Evolutionary conservation across 2,888 invertebrate genomes (phyloP).

Genomic region (Trachelus iudaicus): DNA sequence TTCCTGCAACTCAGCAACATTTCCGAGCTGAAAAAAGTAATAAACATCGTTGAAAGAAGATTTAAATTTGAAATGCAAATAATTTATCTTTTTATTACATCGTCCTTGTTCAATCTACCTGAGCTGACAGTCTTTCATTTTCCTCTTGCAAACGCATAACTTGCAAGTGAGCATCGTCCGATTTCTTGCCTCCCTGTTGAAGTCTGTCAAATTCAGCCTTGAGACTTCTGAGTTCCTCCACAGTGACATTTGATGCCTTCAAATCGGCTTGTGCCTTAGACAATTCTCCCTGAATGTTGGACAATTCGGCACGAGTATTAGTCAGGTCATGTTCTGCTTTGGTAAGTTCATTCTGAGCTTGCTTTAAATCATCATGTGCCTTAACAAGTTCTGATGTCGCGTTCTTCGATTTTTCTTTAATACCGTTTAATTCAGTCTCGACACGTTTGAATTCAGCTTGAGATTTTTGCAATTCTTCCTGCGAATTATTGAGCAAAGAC

Average conservation of each 20-base stretch:
- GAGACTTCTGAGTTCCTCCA: conserved; percentile 31
- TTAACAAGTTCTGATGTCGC: conserved; percentile 37
- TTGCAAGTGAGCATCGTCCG: conserved; percentile 42
- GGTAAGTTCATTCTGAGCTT: conserved; percentile 37
- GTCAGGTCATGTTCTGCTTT: conserved; percentile 37
- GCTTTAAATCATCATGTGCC: conserved; percentile 35
- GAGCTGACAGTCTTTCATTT: conserved; percentile 67
- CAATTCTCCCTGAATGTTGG: conserved; percentile 40
- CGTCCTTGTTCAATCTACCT: conserved; percentile 51
- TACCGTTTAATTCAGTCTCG: conserved; percentile 46
- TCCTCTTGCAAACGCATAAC: conserved; percentile 69
- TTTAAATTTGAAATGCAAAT: background rate
- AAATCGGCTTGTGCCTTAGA: conserved; percentile 36
- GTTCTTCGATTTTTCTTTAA: conserved; percentile 37
- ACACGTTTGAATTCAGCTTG: conserved; percentile 68
- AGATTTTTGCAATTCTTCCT: conserved; percentile 61
- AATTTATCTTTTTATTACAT: background rate
- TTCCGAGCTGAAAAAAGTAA: conserved; percentile 38
- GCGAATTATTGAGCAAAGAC: conserved; percentile 46
- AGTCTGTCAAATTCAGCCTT: conserved; percentile 40
- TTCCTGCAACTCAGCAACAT: conserved; percentile 45
- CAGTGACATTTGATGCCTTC: conserved; percentile 23
- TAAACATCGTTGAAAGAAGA: background rate
- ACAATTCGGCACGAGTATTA: conserved; percentile 39
- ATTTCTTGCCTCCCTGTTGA: conserved; percentile 37